phyloP scores from a whole-genome alignment of 2,888 invertebrate genomes.

The Quadroppia sp. region DNA sequence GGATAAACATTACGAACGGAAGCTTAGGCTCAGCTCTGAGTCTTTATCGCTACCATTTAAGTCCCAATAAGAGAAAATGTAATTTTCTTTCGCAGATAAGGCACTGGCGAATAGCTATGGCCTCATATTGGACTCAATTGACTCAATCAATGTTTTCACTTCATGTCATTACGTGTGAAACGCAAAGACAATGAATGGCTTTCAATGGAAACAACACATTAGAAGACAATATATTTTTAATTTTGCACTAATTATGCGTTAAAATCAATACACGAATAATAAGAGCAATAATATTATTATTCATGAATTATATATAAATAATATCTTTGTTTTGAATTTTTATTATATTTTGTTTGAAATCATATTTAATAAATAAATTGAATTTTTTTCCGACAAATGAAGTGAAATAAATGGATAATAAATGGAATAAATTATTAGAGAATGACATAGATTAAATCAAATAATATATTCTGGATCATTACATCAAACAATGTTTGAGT shows the following conservation, averaged over 20 bases:
- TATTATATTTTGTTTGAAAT: not conserved
- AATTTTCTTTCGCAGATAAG: conserved; percentile 32
- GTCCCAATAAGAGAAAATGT: conserved; percentile 34
- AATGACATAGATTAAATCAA: not conserved
- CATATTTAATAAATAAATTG: not conserved
- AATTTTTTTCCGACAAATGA: not conserved
- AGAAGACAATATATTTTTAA: conserved; percentile 30
- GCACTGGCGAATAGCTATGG: conserved; percentile 21
- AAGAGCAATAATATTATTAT: not conserved
- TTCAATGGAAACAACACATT: not conserved
- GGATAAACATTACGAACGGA: conserved; percentile 37
- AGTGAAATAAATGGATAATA: not conserved
- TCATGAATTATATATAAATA: not conserved
- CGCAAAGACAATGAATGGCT: conserved; percentile 1
- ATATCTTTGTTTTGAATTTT: no score
- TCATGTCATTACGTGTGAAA: conserved; percentile 19
- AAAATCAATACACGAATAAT: conserved; percentile 20
- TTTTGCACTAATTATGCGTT: conserved; percentile 4
- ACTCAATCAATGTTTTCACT: conserved; percentile 12
- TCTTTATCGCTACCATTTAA: conserved; percentile 32
- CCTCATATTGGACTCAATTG: conserved; percentile 31
- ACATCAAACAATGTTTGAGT: not conserved
- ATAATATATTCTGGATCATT: not conserved
- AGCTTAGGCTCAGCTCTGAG: conserved; percentile 30
- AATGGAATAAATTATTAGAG: not conserved